Evolutionary conservation across 2,888 invertebrate genomes (phyloP).

Genomic region (Cheilosia impressa): DNA sequence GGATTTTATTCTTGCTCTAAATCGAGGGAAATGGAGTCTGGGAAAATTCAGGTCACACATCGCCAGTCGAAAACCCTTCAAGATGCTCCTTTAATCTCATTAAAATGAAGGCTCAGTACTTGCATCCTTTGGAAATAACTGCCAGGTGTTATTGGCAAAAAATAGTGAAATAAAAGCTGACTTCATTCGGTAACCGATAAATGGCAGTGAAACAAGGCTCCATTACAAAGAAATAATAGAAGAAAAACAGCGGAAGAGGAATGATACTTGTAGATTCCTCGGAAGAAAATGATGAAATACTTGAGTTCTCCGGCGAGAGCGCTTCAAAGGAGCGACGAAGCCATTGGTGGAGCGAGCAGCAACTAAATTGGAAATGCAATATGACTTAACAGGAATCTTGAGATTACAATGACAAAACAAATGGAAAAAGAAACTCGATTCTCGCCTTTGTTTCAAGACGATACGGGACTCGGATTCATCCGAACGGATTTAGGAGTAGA

Average conservation of each 20-base stretch:
- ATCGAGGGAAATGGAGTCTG: not conserved
- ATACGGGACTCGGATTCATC: slow-evolving; percentile 27
- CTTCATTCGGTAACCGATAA: slow-evolving; percentile 53
- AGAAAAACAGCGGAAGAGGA: slow-evolving; percentile 1
- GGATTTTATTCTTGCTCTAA: not conserved
- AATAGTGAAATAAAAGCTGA: slow-evolving; percentile 1
- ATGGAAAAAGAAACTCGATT: slow-evolving; percentile 65
- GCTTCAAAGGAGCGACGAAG: slow-evolving; percentile 42
- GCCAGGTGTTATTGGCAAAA: no score
- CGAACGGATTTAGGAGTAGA: slow-evolving; percentile 3
- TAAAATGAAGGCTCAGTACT: not conserved
- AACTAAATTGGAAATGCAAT: slow-evolving; percentile 73
- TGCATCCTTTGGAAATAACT: no score
- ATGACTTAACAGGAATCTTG: slow-evolving; percentile 66
- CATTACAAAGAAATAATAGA: slow-evolving; percentile 17
- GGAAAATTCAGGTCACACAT: no score
- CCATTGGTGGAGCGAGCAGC: slow-evolving; percentile 4
- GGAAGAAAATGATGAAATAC: slow-evolving; percentile 51
- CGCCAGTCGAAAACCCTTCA: no score
- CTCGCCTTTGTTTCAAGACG: slow-evolving; percentile 70
- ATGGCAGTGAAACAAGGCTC: slow-evolving; percentile 43
- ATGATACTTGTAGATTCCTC: slow-evolving; percentile 33
- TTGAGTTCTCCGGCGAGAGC: slow-evolving; percentile 6
- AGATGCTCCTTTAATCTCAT: not conserved
- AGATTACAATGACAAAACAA: slow-evolving; percentile 61